phyloP scores from a whole-genome alignment of 1,140 invertebrate genomes.

The Drosophila cardini region DNA sequence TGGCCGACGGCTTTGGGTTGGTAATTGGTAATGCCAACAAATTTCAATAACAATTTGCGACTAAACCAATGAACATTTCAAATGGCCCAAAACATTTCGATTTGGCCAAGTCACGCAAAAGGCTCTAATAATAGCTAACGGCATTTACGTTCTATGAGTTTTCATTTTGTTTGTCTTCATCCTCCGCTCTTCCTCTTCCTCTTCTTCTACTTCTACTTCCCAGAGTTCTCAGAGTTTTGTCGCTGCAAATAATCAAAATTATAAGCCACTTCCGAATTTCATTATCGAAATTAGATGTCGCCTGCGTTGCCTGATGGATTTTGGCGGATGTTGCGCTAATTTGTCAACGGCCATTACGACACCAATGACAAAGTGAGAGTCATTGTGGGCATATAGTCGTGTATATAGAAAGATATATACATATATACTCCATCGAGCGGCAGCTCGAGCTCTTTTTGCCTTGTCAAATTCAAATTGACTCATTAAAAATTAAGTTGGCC shows the following conservation, averaged over 20 bases:
- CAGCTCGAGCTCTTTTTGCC: conserved; percentile 33
- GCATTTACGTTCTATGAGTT: conserved; percentile 73
- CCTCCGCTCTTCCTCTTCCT: no score
- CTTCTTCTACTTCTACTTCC: conserved; percentile 18
- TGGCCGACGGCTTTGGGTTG: conserved; percentile 32
- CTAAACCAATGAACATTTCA: conserved; percentile 38
- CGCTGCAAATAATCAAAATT: conserved; percentile 73
- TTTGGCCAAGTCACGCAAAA: conserved; percentile 65
- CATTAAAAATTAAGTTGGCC: conserved; percentile 81
- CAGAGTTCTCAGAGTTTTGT: conserved; percentile 48
- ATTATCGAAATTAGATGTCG: conserved; percentile 81
- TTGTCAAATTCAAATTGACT: conserved; percentile 83
- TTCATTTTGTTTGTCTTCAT: conserved; percentile 42
- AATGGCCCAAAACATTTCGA: conserved; percentile 26
- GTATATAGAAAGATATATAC: no score
- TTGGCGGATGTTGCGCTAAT: conserved; percentile 74
- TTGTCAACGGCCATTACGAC: conserved; percentile 75
- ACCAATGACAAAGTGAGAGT: conserved; percentile 65
- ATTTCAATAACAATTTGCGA: conserved; percentile 73
- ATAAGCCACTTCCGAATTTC: conserved; percentile 80
- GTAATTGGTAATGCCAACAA: conserved; percentile 46
- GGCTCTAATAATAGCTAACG: conserved; percentile 66
- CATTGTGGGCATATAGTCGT: conserved; percentile 60
- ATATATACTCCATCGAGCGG: no score
- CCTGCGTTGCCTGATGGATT: conserved; percentile 61